Evolutionary conservation across 1,140 invertebrate species (phyloP).

Genomic region (Palaemon carinicauda): DNA sequence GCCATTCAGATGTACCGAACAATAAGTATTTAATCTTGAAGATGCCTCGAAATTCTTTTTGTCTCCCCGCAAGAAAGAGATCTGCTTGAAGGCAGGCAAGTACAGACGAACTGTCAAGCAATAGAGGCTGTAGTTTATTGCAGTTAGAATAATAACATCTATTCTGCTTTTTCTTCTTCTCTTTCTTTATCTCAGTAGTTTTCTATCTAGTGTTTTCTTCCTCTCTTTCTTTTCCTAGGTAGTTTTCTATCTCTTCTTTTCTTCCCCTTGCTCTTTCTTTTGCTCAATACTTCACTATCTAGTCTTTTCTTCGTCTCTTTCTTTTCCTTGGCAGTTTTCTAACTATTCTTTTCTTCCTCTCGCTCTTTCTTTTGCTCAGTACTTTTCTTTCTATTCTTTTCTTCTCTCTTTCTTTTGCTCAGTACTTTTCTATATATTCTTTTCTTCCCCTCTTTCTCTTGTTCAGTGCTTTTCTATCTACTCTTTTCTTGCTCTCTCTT

Average conservation of each 20-base stretch:
- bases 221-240: background rate
- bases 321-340: background rate
- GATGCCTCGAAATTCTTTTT: too few relatives aligned
- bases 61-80: background rate
- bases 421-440: background rate
- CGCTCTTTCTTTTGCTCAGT: background rate
- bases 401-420: background rate
- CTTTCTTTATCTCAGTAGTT: background rate
- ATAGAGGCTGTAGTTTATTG: too few relatives aligned
- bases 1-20: too few relatives aligned
- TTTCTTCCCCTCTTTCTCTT: background rate
- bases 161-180: too few relatives aligned
- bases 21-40: too few relatives aligned
- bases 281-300: too few relatives aligned
- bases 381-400: background rate
- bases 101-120: background rate
- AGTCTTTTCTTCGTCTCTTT: background rate
- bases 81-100: background rate
- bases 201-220: background rate
- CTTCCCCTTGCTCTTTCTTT: background rate
- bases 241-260: background rate
- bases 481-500: too few relatives aligned
- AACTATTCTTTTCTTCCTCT: background rate
- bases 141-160: too few relatives aligned
- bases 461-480: background rate